Evolutionary conservation across 2,888 invertebrate species (phyloP).

Genomic region (Julus scandinavius): DNA sequence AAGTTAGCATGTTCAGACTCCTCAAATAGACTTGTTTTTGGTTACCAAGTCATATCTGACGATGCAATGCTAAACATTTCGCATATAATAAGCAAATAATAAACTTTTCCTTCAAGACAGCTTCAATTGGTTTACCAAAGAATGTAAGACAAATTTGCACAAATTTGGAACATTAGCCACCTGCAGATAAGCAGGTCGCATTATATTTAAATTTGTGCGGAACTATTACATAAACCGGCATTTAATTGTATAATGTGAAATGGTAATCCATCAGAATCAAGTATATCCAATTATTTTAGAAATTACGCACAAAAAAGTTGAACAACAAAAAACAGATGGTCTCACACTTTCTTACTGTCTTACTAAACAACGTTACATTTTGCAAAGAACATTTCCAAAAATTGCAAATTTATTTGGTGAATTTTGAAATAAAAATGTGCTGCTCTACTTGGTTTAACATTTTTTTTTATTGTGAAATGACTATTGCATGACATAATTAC

Average conservation of each 20-base stretch:
- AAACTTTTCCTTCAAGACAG: background rate
- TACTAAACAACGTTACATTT: background rate
- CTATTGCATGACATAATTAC: background rate
- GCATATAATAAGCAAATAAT: background rate
- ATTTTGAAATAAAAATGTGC: background rate
- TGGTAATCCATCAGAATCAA: slow-evolving; percentile 31
- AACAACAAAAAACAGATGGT: background rate
- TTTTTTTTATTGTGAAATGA: background rate
- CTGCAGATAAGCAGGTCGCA: slow-evolving; percentile 9
- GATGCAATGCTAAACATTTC: too few relatives aligned
- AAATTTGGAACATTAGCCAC: slow-evolving; percentile 36
- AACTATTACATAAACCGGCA: background rate
- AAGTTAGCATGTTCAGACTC: too few relatives aligned
- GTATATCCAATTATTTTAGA: slow-evolving; percentile 36
- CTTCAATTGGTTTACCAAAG: background rate
- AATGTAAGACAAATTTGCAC: background rate
- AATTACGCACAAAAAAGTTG: background rate
- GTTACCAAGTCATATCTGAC: too few relatives aligned
- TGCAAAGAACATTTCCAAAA: background rate
- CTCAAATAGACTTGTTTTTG: too few relatives aligned
- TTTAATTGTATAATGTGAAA: background rate
- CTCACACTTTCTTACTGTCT: background rate
- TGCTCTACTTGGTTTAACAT: background rate
- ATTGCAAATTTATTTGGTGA: background rate
- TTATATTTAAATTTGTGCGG: background rate